Base-by-base conservation (phyloP, 1,140 invertebrate genomes). In the Drosophila truncata region DNA sequence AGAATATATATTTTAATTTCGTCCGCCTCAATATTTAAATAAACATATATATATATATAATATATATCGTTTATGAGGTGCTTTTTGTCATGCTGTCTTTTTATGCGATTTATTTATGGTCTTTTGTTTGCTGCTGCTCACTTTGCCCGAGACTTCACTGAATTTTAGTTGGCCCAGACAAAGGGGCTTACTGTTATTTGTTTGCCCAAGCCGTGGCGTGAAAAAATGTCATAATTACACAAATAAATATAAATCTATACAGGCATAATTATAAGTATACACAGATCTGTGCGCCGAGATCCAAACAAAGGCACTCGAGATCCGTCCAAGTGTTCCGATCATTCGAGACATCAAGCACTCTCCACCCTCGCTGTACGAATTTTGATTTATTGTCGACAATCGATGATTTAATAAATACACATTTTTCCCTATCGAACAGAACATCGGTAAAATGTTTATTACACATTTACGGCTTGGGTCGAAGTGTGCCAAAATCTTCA, bases 181-280 rank as follows among this genome's bases (percentile, higher is more conserved):
- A 86, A 88, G 83, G 57, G 52, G 64, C 80, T 80, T 78, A 84
- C 81, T 82, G 66, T 50, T 79, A 61, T 79, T 86, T 87, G 84
- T 87, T 83, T 83, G 67, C 49, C 77, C 62, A 80, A 80, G 57
- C 57, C 25, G 47, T 57, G 84, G 84, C 84, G 84, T 87, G 77
- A 87, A 88, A 88, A 84, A 87, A 88, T 84, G 80, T 88, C 84
- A 88, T 88, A 88, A 88, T 88, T 90, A 75, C 77, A 75, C 59
- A 84, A 90, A 90, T 74, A 88, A 88, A 88, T 84, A 88, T 42
- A 66, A 62, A 47, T 57, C 69, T 63, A 50, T 71, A 74, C 47
- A 54, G 23, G 66, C 44, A 71, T 72, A 74, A 62, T 54, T 27
- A 39, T 78, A 47, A 42, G 29, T 47, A 74, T 27, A 79, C 16